Percentiles rank a stretch among this genome's conserved stretches.
Conservation (phyloP, 2,113 vertebrate species). For the Thermophis baileyi region DNA sequence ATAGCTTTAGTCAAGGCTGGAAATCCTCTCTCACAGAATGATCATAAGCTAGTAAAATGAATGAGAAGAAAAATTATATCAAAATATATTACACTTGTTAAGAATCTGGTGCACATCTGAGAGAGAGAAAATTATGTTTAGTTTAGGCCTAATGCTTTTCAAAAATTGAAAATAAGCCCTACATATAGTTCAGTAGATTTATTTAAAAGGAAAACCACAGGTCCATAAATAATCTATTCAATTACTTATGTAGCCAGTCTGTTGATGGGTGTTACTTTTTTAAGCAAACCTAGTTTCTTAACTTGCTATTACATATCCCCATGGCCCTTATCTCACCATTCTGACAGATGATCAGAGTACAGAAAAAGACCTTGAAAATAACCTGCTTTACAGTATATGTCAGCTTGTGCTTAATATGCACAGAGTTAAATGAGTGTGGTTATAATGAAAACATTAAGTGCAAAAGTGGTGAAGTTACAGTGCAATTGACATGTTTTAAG, state of each 20-base stretch:
- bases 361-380: background rate
- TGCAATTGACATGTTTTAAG: background rate
- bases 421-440: background rate
- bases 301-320: background rate
- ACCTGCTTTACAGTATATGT: background rate
- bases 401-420: background rate
- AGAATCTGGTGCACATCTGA: background rate
- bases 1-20: background rate
- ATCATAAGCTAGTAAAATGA: background rate
- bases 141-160: background rate
- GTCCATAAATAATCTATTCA: background rate
- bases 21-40: background rate
- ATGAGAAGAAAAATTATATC: background rate
- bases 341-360: background rate
- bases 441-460: background rate
- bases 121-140: background rate
- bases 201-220: background rate
- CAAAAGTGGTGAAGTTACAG: background rate
- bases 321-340: background rate
- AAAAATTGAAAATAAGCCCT: background rate
- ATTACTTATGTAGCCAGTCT: background rate
- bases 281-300: background rate
- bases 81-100: background rate
- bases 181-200: background rate
- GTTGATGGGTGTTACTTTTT: background rate